Conservation (phyloP, 2,888 invertebrate species). For the Amphipyra berbera region DNA sequence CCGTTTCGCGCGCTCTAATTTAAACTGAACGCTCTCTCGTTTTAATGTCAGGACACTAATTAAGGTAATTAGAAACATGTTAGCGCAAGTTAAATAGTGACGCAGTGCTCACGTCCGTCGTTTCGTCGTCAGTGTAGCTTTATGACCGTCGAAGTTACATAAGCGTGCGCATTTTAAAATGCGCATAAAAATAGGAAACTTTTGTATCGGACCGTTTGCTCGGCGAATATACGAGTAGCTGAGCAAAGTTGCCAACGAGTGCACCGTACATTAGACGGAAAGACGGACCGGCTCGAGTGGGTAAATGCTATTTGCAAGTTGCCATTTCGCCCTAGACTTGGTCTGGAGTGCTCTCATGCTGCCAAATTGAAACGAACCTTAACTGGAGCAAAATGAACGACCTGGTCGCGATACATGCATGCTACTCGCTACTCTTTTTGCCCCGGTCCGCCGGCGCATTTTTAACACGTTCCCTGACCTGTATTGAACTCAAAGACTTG, state of each 20-base stretch:
- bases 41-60: slow-evolving; percentile 83
- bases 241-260: slow-evolving; percentile 73
- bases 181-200: slow-evolving; percentile 40
- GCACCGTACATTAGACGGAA: slow-evolving; percentile 72
- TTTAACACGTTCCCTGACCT: slow-evolving; percentile 61
- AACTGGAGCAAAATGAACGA: slow-evolving; percentile 78
- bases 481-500: slow-evolving; percentile 61
- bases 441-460: slow-evolving; percentile 57
- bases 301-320: slow-evolving; percentile 85
- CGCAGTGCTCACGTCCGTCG: slow-evolving; percentile 59
- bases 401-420: slow-evolving; percentile 70
- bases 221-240: slow-evolving; percentile 60
- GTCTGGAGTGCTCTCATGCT: slow-evolving; percentile 74
- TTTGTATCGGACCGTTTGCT: slow-evolving; percentile 59
- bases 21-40: slow-evolving; percentile 79
- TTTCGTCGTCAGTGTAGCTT: slow-evolving; percentile 51
- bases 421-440: slow-evolving; percentile 60
- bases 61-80: slow-evolving; percentile 84
- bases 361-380: slow-evolving; percentile 83
- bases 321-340: slow-evolving; percentile 72
- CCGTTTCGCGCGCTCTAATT: slow-evolving; percentile 82
- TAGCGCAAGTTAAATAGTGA: slow-evolving; percentile 72
- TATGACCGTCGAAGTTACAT: slow-evolving; percentile 36
- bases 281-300: slow-evolving; percentile 71
- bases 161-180: slow-evolving; percentile 32